Percentiles rank a stretch among this genome's conserved stretches.
These are phyloP conservation scores for Drosophila gunungcola DNA, from an alignment of 1,140 invertebrate genomes.

Conservation along the genomic window DNA sequence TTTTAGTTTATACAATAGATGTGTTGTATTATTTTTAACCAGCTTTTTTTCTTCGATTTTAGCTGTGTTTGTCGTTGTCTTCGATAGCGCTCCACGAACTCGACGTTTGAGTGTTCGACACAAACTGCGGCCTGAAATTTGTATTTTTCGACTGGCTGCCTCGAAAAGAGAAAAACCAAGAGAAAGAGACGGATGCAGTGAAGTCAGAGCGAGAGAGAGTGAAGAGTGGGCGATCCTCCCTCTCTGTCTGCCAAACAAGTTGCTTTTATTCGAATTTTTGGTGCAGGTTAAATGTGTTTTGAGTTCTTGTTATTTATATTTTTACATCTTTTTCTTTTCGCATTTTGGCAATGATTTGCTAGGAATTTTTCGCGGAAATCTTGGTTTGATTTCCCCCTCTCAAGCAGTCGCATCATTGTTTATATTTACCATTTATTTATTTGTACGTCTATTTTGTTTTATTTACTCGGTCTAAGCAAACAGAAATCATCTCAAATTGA, in stretches of 20 bases:
- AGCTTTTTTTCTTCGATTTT: slow-evolving; percentile 10
- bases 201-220: slow-evolving; percentile 2
- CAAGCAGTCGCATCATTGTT: slow-evolving; percentile 14
- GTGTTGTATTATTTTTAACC: slow-evolving; percentile 36
- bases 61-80: slow-evolving; percentile 65
- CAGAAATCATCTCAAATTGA: slow-evolving; percentile 37
- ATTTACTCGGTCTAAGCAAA: slow-evolving; percentile 31
- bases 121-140: slow-evolving; percentile 60
- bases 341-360: slow-evolving; percentile 32
- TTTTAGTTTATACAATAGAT: slow-evolving; percentile 42
- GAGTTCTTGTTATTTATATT: slow-evolving; percentile 36
- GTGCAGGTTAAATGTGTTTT: slow-evolving; percentile 29
- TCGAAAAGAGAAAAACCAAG: slow-evolving; percentile 7
- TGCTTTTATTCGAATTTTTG: slow-evolving; percentile 21
- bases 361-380: slow-evolving; percentile 38
- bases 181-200: slow-evolving; percentile 4
- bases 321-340: slow-evolving; percentile 23
- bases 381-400: slow-evolving; percentile 7
- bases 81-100: slow-evolving; percentile 66
- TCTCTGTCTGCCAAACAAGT: slow-evolving; percentile 13
- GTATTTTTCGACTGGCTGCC: slow-evolving; percentile 21
- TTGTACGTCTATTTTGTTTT: slow-evolving; percentile 35
- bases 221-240: slow-evolving; percentile 9
- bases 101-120: slow-evolving; percentile 65
- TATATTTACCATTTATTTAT: slow-evolving; percentile 47